A percentile compares a stretch with the other conserved stretches of the same genome.
These are phyloP conservation scores for Syrista parreyssii DNA, from an alignment of 2,888 invertebrate genomes.

Conservation along the genomic window DNA sequence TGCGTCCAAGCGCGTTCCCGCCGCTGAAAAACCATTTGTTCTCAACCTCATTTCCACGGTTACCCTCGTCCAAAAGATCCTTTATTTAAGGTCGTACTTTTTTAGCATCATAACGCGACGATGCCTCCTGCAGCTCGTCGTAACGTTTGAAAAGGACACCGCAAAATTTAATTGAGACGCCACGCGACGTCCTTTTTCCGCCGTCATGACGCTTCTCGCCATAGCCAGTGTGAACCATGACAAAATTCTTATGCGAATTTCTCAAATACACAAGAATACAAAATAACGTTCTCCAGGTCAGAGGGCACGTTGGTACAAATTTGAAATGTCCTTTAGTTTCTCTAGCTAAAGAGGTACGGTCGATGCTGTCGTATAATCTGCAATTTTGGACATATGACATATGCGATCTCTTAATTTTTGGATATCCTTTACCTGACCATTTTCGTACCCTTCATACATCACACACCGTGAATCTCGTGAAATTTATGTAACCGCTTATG, in stretches of 20 bases:
- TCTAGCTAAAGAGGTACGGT: neutral
- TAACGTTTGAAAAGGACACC: neutral
- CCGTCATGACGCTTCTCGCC: neutral
- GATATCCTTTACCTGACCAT: neutral
- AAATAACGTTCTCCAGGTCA: neutral
- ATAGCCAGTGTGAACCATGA: neutral
- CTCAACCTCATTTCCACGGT: neutral
- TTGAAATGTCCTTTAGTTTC: neutral
- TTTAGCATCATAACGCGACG: neutral
- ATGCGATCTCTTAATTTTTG: neutral
- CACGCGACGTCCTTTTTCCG: neutral
- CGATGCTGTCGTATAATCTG: neutral
- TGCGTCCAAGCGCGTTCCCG: neutral
- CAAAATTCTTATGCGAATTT: conserved; percentile 39
- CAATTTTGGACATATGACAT: neutral
- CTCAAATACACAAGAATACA: conserved; percentile 24
- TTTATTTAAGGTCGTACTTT: neutral
- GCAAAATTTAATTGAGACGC: neutral
- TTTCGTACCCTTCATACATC: neutral
- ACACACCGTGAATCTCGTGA: neutral
- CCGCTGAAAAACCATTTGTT: neutral
- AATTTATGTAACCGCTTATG: neutral
- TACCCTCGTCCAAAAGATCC: neutral
- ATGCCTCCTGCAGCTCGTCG: neutral
- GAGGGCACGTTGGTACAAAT: neutral